Base-by-base conservation (phyloP, 1,140 invertebrate genomes). In the Penaeus indicus region DNA sequence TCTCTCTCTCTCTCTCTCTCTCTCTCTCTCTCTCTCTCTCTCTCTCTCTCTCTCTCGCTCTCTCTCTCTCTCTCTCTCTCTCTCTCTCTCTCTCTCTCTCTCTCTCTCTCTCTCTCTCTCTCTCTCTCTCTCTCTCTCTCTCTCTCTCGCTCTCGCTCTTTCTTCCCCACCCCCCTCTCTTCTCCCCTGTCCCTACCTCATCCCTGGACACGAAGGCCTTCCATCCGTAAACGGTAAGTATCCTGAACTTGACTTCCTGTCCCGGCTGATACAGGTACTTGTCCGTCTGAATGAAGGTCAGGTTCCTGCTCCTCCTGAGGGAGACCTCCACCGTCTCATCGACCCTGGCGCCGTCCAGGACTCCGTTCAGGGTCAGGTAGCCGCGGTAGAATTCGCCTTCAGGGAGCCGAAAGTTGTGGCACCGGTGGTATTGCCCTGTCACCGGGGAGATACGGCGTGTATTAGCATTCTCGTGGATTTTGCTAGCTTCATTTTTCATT, bases 241-340 rank as follows among this genome's bases (percentile, higher is more conserved):
- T 38, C 4, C 85, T 62, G 19, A 86, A 63, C 27, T 79, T 25
- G 25, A 86, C 85, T 13, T 32, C 67, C 85, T 86, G 85, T 3
- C 85, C 61, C 1, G 72, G 60, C 32, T 86, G n/a, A 78, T 86
- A 86, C n/a, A 80, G 61, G 77, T 79, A 86, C 77, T 86, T 86
- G 85, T 86, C 77, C 60, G 77, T 79, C 77, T 86, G 85, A 11
- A 80, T 86, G 60, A 86, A 27, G 60, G 75, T 78, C 4, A 16
- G 54, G 5, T 21, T 32, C 75, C 13, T 13, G 19, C 2, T 27
- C 19, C 4, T 21, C n/a, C 47, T n/a, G 22, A 86, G 19, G 61
- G 10, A 3, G 60, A 86, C 47, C 16, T 42, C 11, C 4, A 25
- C 72, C 16, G 60, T 80, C 25, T 79, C 54, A 27, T 86, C 80